phyloP scores from a whole-genome alignment of 2,888 invertebrate species.

The Dryococelus australis region DNA sequence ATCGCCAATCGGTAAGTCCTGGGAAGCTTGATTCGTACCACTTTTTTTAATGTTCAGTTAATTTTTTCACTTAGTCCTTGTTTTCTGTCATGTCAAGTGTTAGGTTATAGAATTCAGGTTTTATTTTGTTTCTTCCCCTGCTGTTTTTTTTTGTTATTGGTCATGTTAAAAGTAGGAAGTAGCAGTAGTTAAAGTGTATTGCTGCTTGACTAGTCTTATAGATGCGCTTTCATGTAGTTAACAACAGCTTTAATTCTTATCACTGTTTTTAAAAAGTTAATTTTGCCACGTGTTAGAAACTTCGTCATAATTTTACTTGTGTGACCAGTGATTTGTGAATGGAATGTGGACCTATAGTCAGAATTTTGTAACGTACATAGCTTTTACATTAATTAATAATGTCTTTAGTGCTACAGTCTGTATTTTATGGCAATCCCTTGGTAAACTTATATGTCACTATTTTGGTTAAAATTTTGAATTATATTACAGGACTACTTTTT shows the following conservation, averaged over 20 bases:
- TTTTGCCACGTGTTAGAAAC: not conserved
- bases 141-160: not conserved
- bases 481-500: too few relatives aligned
- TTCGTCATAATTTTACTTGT: not conserved
- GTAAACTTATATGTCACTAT: too few relatives aligned
- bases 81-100: constrained; percentile 3
- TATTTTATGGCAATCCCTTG: too few relatives aligned
- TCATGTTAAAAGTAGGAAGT: not conserved
- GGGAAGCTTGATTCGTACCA: constrained; percentile 10
- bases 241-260: not conserved
- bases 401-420: too few relatives aligned
- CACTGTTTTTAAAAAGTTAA: not conserved
- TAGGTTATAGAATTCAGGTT: not conserved
- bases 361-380: too few relatives aligned
- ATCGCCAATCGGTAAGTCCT: constrained; percentile 11
- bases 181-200: not conserved
- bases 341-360: too few relatives aligned
- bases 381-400: too few relatives aligned
- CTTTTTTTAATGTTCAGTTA: not conserved
- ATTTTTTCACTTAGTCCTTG: not conserved
- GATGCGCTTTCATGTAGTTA: not conserved
- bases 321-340: too few relatives aligned
- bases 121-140: not conserved
- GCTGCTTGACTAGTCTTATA: not conserved
- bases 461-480: too few relatives aligned